Evolutionary conservation across 1,140 invertebrate species (phyloP).

Genomic region (Bombus confusus): DNA sequence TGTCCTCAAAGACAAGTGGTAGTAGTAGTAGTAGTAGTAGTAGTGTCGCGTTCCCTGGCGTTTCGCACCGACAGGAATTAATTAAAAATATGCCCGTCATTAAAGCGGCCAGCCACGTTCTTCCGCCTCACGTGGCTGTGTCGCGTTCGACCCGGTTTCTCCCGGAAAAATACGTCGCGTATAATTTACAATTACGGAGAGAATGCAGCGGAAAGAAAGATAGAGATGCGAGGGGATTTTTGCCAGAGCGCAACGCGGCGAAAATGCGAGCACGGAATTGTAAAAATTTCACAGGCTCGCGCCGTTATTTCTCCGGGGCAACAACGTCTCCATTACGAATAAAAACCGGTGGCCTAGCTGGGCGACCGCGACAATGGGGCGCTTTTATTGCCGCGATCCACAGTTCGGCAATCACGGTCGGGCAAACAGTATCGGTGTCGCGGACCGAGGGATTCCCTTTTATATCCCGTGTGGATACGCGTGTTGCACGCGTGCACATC

Average conservation of each 20-base stretch:
- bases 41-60: neutral
- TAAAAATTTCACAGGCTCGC: slow-evolving; percentile 22
- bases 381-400: slow-evolving; percentile 28
- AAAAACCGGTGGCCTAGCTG: neutral
- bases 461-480: neutral
- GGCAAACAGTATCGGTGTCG: slow-evolving; percentile 12
- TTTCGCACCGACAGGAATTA: neutral
- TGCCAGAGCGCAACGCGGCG: neutral
- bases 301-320: neutral
- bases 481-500: neutral
- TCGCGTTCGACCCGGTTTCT: slow-evolving; percentile 11
- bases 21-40: too few relatives aligned
- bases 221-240: neutral
- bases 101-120: neutral
- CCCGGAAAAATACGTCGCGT: neutral
- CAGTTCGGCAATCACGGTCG: slow-evolving; percentile 29
- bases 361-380: neutral
- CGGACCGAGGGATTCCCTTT: neutral
- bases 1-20: neutral
- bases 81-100: slow-evolving; percentile 30
- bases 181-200: slow-evolving; percentile 26
- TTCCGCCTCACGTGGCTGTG: neutral
- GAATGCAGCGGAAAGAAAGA: neutral
- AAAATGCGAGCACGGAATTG: neutral
- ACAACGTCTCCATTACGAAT: slow-evolving; percentile 32